Percentiles rank a stretch among this genome's conserved stretches.
Evolutionary conservation across 2,113 vertebrate genomes (phyloP).

Genomic region (Odobenus rosmarus): DNA sequence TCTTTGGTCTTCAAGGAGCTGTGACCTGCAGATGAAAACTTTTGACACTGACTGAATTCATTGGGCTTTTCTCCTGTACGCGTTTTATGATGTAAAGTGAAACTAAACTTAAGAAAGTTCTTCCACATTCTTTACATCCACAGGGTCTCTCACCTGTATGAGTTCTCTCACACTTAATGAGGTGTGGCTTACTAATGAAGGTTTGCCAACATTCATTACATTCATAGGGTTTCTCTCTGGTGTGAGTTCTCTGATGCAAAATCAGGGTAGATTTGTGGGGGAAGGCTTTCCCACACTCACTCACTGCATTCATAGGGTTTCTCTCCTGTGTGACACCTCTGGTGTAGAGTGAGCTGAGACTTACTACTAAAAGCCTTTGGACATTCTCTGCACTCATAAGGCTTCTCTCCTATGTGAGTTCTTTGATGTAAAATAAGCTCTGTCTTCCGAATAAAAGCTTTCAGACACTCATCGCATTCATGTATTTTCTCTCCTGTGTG

Average conservation of each 20-base stretch:
- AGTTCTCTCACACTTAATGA: background rate
- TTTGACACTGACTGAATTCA: background rate
- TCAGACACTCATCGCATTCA: background rate
- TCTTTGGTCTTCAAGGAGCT: constrained; percentile 45
- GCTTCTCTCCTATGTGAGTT: background rate
- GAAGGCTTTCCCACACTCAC: constrained; percentile 61
- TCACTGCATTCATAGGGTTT: constrained; percentile 54
- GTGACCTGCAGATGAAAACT: background rate
- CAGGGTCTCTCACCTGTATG: constrained; percentile 14
- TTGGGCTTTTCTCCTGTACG: background rate
- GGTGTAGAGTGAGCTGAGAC: background rate
- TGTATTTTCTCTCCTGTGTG: background rate
- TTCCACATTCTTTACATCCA: constrained; percentile 50
- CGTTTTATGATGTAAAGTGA: background rate
- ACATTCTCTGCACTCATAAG: background rate
- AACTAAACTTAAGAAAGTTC: constrained; percentile 42
- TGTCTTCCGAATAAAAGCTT: background rate
- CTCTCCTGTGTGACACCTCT: constrained; percentile 41
- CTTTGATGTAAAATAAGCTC: background rate
- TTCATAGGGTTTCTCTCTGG: constrained; percentile 37
- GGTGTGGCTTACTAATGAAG: constrained; percentile 2
- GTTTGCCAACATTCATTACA: background rate
- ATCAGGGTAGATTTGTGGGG: constrained; percentile 39
- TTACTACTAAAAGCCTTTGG: background rate
- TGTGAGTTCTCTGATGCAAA: constrained; percentile 29